Evolutionary conservation across 92 coral and sea anemone species (phyloP).

Genomic region (Epizoanthus illoricatus): DNA sequence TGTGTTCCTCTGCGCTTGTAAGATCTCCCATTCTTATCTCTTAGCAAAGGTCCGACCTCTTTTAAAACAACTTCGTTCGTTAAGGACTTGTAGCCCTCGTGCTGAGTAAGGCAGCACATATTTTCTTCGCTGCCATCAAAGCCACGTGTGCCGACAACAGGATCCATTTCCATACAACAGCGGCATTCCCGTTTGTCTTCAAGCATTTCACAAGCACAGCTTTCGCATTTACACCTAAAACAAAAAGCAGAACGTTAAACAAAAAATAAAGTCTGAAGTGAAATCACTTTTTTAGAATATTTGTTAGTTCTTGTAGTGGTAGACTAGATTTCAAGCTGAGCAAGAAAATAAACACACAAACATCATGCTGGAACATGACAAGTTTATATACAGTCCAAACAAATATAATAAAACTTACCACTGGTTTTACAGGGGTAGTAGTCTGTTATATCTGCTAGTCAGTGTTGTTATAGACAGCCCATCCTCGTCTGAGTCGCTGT

Average conservation of each 20-base stretch:
- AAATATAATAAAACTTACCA: slow-evolving; percentile 10
- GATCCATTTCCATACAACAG: neutral
- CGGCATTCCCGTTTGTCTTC: slow-evolving; percentile 1
- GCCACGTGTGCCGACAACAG: neutral
- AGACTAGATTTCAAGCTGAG: slow-evolving; percentile 1
- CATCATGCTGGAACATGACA: neutral
- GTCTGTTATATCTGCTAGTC: neutral
- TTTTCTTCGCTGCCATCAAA: neutral
- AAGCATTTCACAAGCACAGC: neutral
- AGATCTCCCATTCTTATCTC: neutral
- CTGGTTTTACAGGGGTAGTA: neutral
- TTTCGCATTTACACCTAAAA: neutral
- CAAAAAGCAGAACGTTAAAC: neutral
- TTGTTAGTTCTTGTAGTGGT: neutral
- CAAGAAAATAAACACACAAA: slow-evolving; percentile 9
- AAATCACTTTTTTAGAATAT: neutral
- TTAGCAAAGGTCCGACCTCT: neutral
- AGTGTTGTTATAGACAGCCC: neutral
- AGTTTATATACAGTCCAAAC: neutral
- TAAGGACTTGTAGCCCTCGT: neutral
- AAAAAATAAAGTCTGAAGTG: neutral
- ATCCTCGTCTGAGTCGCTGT: slow-evolving; percentile 6
- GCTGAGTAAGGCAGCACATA: neutral
- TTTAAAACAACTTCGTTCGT: neutral
- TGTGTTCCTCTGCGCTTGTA: slow-evolving; percentile 13